A percentile compares a stretch with the other conserved stretches of the same genome.
Conservation (phyloP, 1,140 invertebrate species). For the Arctopsyche grandis region DNA sequence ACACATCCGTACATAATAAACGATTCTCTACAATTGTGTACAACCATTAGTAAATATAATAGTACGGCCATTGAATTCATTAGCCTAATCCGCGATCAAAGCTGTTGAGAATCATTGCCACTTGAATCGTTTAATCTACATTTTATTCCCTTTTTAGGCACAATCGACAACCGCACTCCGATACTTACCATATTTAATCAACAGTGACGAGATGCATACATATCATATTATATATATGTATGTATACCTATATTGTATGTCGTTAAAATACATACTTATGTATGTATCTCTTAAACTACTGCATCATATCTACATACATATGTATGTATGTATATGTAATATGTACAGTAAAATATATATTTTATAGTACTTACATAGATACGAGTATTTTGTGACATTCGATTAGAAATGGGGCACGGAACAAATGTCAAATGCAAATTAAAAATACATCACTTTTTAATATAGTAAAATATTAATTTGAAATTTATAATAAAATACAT, state of each 20-base stretch:
- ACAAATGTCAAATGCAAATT: no score
- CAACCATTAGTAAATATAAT: not conserved
- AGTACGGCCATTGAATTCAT: not conserved
- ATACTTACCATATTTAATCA: constrained; percentile 3
- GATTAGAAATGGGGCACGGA: no score
- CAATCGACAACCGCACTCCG: not conserved
- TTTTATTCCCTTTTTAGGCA: constrained; percentile 6
- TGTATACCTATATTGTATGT: no score
- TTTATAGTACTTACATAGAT: no score
- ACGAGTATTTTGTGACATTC: no score
- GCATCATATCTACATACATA: not conserved
- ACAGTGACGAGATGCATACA: not conserved
- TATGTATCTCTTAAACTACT: not conserved
- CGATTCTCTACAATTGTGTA: not conserved
- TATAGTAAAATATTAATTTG: no score
- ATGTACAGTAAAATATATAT: no score
- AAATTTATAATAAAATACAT: no score
- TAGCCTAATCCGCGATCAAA: not conserved
- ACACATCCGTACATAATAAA: not conserved
- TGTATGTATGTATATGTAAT: no score
- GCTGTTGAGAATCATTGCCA: not conserved
- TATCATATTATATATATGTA: no score
- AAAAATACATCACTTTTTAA: no score
- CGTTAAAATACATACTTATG: not conserved
- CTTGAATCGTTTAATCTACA: not conserved